Evolutionary conservation across 2,113 vertebrate genomes (phyloP), one percentile per base, ranked within the genome.

Genomic region (Chaetodon trifascialis): DNA sequence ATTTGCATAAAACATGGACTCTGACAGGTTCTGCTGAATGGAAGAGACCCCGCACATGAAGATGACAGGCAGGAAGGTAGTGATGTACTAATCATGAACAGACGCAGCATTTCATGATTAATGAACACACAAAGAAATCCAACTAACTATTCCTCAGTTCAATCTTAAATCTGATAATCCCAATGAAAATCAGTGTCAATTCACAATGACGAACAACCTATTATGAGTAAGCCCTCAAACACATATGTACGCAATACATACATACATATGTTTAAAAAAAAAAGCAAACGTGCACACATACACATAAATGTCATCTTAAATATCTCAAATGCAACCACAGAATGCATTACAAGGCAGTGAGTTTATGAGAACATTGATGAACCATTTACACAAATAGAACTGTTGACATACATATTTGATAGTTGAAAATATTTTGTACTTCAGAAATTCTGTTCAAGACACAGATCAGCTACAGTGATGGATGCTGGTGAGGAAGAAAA

Each of bases 1-100:
- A 82, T 84, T 89, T 88, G 65, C 79, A 89, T 89, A 91, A 89
- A 79, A 72, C 62, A 51, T 23, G 55, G 51, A 67, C 30, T 76
- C 73, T 15, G 68, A 77, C 51, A 56, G 70, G 5, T 51, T 62
- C 25, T 19, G 59, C 12, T 38, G 5, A 66, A 49, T 46, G 60
- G 25, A 73, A 63, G 25, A 49, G 30, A 73, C 14, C 2, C 58
- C 60, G 78, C n/a, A 34, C 21, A 40, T 54, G 51, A 74, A 82
- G 76, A 40, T 4, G 25, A 56, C 15, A 70, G 42, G 76, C 30
- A 84, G 25, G 55, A 58, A 36, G n/a, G 67, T 63, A 52, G 17
- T 25, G 47, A 64, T 52, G 51, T 14, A 25, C 25, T 30, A 42
- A 81, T 60, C 59, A 60, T 54, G 55, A 89, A 49, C 30, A 55